These are phyloP conservation scores for Rutpela maculata DNA, from an alignment of 2,888 invertebrate species.

Conservation along the genomic window DNA sequence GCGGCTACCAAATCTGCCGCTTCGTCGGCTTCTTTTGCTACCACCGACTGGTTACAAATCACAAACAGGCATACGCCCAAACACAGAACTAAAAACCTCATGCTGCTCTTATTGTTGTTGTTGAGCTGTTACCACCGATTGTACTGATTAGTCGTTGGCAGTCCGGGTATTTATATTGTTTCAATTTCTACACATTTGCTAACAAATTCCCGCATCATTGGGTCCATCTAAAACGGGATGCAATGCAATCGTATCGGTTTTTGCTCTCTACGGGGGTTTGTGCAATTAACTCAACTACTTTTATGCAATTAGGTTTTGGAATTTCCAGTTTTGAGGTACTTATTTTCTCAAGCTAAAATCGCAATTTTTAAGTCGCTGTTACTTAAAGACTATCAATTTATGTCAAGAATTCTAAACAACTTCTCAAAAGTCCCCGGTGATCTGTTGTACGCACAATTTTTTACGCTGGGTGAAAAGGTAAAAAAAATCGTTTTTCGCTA, in stretches of 20 bases:
- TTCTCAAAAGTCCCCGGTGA: too few species aligned
- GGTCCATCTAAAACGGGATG: constrained; percentile 57
- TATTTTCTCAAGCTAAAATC: too few species aligned
- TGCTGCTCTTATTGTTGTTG: constrained; percentile 61
- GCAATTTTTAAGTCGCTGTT: too few species aligned
- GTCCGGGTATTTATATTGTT: constrained; percentile 64
- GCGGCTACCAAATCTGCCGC: constrained; percentile 32
- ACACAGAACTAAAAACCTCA: constrained; percentile 67
- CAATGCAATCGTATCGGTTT: constrained; percentile 61
- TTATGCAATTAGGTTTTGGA: constrained; percentile 47
- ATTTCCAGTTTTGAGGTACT: too few species aligned
- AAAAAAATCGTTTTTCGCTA: too few species aligned
- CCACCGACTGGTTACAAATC: constrained; percentile 56
- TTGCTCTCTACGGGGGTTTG: constrained; percentile 56
- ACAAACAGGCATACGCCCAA: constrained; percentile 60
- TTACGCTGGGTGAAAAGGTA: too few species aligned
- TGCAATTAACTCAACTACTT: constrained; percentile 52
- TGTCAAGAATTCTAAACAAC: too few species aligned
- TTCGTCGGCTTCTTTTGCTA: constrained; percentile 39
- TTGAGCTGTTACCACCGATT: constrained; percentile 47
- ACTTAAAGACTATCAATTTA: too few species aligned
- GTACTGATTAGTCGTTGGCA: constrained; percentile 51
- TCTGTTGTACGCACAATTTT: too few species aligned
- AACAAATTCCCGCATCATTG: constrained; percentile 67
- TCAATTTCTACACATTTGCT: constrained; percentile 59